Evolutionary conservation across 2,888 invertebrate genomes (phyloP), one percentile per base, ranked within the genome.

Genomic region (Ashinkailepas kermadecensis): DNA sequence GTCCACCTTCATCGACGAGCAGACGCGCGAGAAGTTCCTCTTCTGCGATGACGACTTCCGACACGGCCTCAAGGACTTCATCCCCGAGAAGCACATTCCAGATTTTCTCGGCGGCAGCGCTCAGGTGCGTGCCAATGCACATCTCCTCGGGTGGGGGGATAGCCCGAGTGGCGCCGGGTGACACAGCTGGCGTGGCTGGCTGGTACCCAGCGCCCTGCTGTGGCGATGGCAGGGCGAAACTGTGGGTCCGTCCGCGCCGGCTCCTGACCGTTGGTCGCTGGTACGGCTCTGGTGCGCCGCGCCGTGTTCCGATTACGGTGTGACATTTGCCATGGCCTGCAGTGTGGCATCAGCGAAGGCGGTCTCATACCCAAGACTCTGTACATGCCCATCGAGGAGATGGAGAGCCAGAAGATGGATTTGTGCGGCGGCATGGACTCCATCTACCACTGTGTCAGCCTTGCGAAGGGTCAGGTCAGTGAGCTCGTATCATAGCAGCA

Each of bases 41-140:
- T 95, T 97, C 88, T 96, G 95, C 88, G 95, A 95, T 83, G 94
- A 93, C 85, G 95, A 95, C 88, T 94, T 95, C 86, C 93, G 93
- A 86, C 92, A 91, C 84, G 95, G 95, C 0, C 89, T 97, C 13
- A 91, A 92, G 39, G 95, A 95, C 87, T 96, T 94, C 87, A 94
- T 97, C 83, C 93, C 94, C 81, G 91, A 92, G 83, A 92, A 95
- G 83, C 92, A 92, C 86, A 93, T 97, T 83, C 97, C 97, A 0
- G 95, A 96, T 88, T 97, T 97, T 88, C 90, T 97, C 4, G 96
- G 95, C n/a, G 96, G 96, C 82, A 91, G 93, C 21, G 94, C 94
- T 88, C 93, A 93, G 92, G 96, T 95, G 88, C 88, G 87, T 87
- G 67, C 67, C 25, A 23, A 10, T 4, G 39, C 39, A 39, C 39